Conservation (phyloP, 2,113 vertebrate species). For the Macrotus californicus region DNA sequence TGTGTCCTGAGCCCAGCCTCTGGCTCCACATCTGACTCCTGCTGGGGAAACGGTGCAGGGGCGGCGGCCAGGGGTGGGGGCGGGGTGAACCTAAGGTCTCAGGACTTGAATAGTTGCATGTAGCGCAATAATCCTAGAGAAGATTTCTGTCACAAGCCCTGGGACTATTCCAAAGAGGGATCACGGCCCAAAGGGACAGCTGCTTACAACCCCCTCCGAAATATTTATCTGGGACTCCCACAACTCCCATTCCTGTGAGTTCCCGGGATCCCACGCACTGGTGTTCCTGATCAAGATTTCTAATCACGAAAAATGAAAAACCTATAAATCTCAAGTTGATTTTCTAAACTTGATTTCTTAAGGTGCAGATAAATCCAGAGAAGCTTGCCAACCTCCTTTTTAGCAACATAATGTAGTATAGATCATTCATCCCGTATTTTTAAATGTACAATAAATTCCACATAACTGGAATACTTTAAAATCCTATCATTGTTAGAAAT, state of each 20-base stretch:
- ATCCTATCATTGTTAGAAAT: not conserved
- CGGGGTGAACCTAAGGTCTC: not conserved
- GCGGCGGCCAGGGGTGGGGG: not conserved
- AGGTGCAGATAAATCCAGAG: slow-evolving; percentile 6
- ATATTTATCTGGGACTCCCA: not conserved
- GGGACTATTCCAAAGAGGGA: slow-evolving; percentile 42
- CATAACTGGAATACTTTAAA: not conserved
- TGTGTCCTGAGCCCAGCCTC: not conserved
- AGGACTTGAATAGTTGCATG: slow-evolving; percentile 7
- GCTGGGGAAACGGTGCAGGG: not conserved
- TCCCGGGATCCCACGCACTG: not conserved
- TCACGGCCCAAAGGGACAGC: slow-evolving; percentile 45
- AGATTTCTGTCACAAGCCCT: slow-evolving; percentile 45
- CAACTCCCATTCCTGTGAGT: not conserved
- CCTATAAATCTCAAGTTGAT: not conserved
- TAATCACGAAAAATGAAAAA: not conserved
- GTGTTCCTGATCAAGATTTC: not conserved
- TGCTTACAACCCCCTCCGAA: slow-evolving; percentile 33
- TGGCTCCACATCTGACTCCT: not conserved
- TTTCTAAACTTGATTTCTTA: not conserved
- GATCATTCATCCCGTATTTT: not conserved
- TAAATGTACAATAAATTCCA: not conserved
- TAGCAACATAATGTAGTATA: not conserved
- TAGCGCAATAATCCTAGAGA: slow-evolving; percentile 19
- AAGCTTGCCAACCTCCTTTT: not conserved